Evolutionary conservation across 2,113 vertebrate species (phyloP).

Genomic region (Clarias batrachus): DNA sequence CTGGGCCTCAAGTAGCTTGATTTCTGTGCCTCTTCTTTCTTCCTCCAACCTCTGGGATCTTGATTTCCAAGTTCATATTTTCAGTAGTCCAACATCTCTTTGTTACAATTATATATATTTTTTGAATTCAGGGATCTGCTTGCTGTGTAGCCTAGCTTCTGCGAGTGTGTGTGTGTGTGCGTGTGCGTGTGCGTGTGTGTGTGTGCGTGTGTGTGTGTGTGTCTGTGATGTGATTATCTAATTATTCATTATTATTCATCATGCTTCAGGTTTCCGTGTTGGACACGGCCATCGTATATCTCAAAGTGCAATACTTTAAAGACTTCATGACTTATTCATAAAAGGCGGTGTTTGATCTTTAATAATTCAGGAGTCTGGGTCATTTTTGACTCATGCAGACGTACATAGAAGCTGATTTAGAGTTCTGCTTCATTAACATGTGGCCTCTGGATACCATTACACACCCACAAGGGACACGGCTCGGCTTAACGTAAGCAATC

Average conservation of each 20-base stretch:
- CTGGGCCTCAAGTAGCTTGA: no score
- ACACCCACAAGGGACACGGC: background rate
- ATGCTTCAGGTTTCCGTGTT: conserved; percentile 7
- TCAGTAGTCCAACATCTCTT: no score
- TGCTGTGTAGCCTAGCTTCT: no score
- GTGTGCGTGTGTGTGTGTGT: background rate
- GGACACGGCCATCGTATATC: background rate
- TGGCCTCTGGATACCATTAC: background rate
- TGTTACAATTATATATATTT: no score
- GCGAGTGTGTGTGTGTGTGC: background rate
- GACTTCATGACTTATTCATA: conserved; percentile 48
- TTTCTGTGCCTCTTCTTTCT: no score
- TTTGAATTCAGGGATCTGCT: no score
- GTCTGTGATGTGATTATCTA: background rate
- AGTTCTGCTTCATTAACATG: conserved; percentile 7
- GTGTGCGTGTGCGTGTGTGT: background rate
- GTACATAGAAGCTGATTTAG: conserved; percentile 18
- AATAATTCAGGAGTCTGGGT: conserved; percentile 38
- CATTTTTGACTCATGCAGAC: conserved; percentile 14
- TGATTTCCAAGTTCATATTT: no score
- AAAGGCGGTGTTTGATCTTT: conserved; percentile 36
- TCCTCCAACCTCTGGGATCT: no score
- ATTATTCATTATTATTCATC: conserved; percentile 21
- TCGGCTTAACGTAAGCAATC: background rate
- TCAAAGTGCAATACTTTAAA: conserved; percentile 26